Conservation (phyloP, 2,888 invertebrate species). For the Ashinkailepas kermadecensis region DNA sequence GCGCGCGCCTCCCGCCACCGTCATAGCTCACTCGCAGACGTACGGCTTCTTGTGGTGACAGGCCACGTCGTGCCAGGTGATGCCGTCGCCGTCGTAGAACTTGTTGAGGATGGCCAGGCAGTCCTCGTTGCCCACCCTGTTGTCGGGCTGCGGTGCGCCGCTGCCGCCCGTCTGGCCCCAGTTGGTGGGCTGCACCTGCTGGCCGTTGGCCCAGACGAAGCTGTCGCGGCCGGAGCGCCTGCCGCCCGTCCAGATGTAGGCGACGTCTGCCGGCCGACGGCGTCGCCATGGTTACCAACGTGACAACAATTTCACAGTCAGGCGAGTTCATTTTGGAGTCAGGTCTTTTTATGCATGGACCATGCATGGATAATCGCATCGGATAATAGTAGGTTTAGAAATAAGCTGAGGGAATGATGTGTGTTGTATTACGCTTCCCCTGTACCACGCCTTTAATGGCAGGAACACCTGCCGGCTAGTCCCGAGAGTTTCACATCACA, state of each 20-base stretch:
- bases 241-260: conserved; percentile 24
- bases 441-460: no score
- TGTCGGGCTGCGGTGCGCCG: conserved; percentile 30
- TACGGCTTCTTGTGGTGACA: conserved; percentile 32
- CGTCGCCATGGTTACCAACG: no score
- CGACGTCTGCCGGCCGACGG: background rate
- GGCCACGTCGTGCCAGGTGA: conserved; percentile 32
- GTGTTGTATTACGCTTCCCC: no score
- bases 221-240: background rate
- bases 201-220: conserved; percentile 25
- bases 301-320: no score
- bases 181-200: background rate
- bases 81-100: conserved; percentile 32
- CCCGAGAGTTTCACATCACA: no score
- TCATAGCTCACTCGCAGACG: conserved; percentile 29
- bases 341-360: no score
- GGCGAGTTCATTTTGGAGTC: no score
- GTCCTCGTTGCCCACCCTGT: conserved; percentile 32
- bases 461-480: no score
- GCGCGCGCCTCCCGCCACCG: no score
- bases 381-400: no score
- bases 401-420: no score
- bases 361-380: no score
- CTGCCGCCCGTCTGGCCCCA: conserved; percentile 26
- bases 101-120: conserved; percentile 33